Conservation (phyloP, 1,140 invertebrate genomes). For the Aplysia californica region DNA sequence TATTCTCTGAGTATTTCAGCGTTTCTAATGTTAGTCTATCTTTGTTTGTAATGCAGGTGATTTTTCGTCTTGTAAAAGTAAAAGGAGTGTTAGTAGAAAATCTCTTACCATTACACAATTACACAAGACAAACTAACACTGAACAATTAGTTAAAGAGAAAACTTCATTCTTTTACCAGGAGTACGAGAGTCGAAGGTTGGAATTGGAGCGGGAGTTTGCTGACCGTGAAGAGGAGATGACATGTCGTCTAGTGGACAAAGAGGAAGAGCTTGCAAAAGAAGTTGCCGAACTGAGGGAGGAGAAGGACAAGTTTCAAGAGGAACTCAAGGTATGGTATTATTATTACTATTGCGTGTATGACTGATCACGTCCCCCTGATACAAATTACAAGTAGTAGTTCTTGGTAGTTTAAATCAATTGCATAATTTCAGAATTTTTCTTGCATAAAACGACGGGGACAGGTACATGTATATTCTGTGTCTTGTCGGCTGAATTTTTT, state of each 20-base stretch:
- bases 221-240: constrained; percentile 41
- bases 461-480: not conserved
- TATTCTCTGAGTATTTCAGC: not conserved
- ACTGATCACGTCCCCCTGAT: not conserved
- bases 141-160: not conserved
- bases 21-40: not conserved
- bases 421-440: too few relatives aligned
- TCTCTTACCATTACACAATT: not conserved
- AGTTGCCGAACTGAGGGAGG: constrained; percentile 40
- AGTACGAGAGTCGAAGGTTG: constrained; percentile 47
- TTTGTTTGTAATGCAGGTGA: not conserved
- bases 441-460: too few relatives aligned
- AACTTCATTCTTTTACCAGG: too few relatives aligned
- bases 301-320: constrained; percentile 47
- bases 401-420: not conserved
- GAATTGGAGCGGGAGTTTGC: constrained; percentile 46
- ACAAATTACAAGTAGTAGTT: not conserved
- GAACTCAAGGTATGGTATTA: constrained; percentile 49
- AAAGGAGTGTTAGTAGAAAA: not conserved
- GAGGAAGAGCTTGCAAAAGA: constrained; percentile 39
- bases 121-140: not conserved
- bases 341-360: not conserved
- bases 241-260: constrained; percentile 31
- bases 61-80: not conserved
- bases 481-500: not conserved